Percentiles rank a stretch among this genome's conserved stretches.
phyloP scores from a whole-genome alignment of 35 echinoderm and acorn worm genomes.

The Hemicentrotus pulcherrimus region DNA sequence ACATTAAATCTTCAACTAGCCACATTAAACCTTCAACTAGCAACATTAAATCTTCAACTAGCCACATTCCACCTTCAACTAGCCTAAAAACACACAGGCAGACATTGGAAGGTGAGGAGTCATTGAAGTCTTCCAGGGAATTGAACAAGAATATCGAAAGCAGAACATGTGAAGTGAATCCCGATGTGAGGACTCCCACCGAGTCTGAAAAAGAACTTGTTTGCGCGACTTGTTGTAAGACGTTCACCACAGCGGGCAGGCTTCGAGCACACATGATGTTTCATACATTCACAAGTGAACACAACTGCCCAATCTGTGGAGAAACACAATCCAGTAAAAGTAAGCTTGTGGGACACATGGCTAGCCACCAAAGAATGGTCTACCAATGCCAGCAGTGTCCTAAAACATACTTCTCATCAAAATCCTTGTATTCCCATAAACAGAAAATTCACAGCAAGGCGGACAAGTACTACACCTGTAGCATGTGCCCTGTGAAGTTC shows the following conservation, averaged over 20 bases:
- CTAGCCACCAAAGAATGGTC: neutral
- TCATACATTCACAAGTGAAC: neutral
- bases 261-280: neutral
- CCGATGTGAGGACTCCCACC: neutral
- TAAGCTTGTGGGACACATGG: neutral
- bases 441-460: neutral
- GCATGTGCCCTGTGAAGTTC: neutral
- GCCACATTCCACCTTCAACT: no score
- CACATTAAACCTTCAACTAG: no score
- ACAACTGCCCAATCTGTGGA: neutral
- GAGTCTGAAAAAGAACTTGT: neutral
- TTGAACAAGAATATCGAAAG: neutral
- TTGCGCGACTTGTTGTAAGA: constrained; percentile 10
- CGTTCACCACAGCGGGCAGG: neutral
- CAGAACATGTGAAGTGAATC: neutral
- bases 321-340: neutral
- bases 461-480: neutral
- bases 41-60: no score
- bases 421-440: neutral
- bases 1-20: no score
- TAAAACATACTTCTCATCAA: neutral
- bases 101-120: neutral
- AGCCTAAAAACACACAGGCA: no score
- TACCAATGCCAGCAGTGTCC: neutral
- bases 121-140: neutral